Percentiles rank a stretch among this genome's conserved stretches.
Conservation (phyloP, 2,797 vertebrate species). For the Scolopax bukidnonensis region DNA sequence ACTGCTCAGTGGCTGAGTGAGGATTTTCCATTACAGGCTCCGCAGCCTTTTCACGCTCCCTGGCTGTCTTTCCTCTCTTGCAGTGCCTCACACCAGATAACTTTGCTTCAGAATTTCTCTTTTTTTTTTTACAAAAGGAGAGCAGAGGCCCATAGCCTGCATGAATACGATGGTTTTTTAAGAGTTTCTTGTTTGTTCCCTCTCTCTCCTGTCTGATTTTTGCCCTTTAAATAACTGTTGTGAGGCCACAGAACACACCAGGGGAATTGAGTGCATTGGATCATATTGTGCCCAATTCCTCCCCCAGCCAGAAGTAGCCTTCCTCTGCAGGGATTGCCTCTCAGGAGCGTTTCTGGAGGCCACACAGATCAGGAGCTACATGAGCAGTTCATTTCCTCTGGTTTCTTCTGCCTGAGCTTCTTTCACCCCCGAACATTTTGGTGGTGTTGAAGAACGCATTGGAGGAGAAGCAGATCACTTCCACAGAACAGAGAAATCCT, state of each 20-base stretch:
- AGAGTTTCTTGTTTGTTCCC: background rate
- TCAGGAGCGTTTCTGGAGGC: background rate
- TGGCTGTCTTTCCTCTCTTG: background rate
- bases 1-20: background rate
- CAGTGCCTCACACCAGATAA: background rate
- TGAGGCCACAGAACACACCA: background rate
- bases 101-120: background rate
- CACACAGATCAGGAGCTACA: background rate
- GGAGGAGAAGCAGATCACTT: background rate
- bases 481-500: background rate
- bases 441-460: background rate
- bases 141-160: background rate
- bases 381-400: background rate
- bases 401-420: background rate
- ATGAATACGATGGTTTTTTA: background rate
- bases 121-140: background rate
- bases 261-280: background rate
- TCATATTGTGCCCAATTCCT: fast-evolving
- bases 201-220: background rate
- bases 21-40: constrained; percentile 44
- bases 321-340: background rate
- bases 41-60: background rate
- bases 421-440: background rate
- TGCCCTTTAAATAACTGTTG: background rate
- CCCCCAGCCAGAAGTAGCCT: background rate